These are phyloP conservation scores for Dicrurus megarhynchus DNA, from an alignment of 2,113 vertebrate species.

Conservation along the genomic window DNA sequence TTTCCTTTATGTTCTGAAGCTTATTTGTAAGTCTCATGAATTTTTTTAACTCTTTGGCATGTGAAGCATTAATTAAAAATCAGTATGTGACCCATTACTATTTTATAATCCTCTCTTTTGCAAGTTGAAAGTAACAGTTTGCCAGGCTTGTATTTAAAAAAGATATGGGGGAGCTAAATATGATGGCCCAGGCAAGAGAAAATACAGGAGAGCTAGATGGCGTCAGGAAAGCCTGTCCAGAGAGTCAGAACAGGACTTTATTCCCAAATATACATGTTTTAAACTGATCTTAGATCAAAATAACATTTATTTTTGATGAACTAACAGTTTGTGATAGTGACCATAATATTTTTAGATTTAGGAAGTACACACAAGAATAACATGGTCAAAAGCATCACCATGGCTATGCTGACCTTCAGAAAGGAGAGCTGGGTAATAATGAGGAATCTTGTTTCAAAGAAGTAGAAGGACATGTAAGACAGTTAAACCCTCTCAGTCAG, in stretches of 20 bases:
- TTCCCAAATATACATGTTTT: neutral
- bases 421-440: neutral
- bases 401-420: neutral
- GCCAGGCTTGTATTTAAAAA: neutral
- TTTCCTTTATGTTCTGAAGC: neutral
- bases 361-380: neutral
- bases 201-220: neutral
- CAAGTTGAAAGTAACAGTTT: neutral
- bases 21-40: neutral
- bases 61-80: neutral
- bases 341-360: neutral
- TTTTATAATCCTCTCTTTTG: neutral
- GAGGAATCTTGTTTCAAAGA: neutral
- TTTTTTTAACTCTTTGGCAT: neutral
- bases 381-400: neutral
- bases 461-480: neutral
- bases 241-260: neutral
- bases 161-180: neutral
- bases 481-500: neutral
- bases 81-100: neutral
- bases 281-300: neutral
- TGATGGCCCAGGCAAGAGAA: neutral
- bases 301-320: neutral
- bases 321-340: neutral
- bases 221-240: neutral